Evolutionary conservation across 2,888 invertebrate genomes (phyloP).

Genomic region (Orthosia cruda): DNA sequence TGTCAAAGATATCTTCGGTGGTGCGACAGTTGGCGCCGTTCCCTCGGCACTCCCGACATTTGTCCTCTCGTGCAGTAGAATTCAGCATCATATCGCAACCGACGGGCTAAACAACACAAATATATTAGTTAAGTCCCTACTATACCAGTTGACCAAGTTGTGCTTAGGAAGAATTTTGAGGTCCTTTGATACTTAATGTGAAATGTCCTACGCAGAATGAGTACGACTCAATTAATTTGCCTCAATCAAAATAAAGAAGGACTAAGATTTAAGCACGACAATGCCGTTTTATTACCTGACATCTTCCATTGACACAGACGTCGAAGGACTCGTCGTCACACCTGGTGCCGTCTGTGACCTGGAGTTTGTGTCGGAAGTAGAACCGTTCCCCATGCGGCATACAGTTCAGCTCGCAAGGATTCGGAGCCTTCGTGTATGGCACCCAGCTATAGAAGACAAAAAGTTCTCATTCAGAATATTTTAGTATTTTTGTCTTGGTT

Average conservation of each 20-base stretch:
- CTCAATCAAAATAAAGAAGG: not conserved
- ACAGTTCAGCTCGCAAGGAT: constrained; percentile 98
- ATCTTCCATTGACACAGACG: constrained; percentile 98
- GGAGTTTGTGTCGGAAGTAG: constrained; percentile 96
- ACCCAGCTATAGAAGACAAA: constrained; percentile 93
- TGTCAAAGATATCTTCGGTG: constrained; percentile 93
- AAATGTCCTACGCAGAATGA: too few relatives aligned
- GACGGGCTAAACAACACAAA: constrained; percentile 93
- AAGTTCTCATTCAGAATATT: not conserved
- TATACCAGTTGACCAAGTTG: not conserved
- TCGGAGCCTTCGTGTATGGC: constrained; percentile 96
- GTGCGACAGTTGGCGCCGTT: constrained; percentile 97
- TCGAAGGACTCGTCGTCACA: constrained; percentile 96
- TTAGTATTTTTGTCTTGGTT: not conserved
- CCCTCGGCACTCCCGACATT: constrained; percentile 98
- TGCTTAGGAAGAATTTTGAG: not conserved
- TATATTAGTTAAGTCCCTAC: not conserved
- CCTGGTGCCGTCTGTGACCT: constrained; percentile 96
- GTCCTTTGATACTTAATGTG: not conserved
- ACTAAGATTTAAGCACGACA: not conserved
- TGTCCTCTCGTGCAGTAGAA: constrained; percentile 96
- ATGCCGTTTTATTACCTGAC: constrained; percentile 93
- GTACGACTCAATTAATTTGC: not conserved
- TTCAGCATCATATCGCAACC: constrained; percentile 99
- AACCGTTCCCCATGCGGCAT: constrained; percentile 98